Conservation (phyloP, 1,140 invertebrate species). For the Leptinotarsa lineolata region DNA sequence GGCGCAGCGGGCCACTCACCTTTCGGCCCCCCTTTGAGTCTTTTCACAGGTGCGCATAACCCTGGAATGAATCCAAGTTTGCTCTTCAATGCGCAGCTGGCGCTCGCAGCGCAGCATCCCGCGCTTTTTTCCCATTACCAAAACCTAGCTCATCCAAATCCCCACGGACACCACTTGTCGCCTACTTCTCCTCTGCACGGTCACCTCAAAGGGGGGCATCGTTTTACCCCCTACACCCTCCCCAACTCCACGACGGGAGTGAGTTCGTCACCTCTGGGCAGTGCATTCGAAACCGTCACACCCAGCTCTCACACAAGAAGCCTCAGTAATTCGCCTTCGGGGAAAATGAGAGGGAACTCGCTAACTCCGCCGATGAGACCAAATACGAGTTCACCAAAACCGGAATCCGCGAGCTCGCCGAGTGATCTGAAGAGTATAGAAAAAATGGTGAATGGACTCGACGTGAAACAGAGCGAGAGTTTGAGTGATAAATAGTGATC, state of each 20-base stretch:
- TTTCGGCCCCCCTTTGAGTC: conserved; percentile 69
- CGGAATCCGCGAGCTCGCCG: conserved; percentile 56
- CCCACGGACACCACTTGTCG: conserved; percentile 57
- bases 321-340: conserved; percentile 67
- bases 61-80: conserved; percentile 72
- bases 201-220: conserved; percentile 62
- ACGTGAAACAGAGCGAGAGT: conserved; percentile 65
- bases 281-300: conserved; percentile 84
- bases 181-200: conserved; percentile 60
- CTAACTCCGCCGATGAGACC: conserved; percentile 60
- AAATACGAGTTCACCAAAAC: conserved; percentile 55
- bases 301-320: conserved; percentile 69
- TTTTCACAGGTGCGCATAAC: conserved; percentile 61
- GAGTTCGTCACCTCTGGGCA: conserved; percentile 66
- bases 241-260: conserved; percentile 57
- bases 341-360: conserved; percentile 57
- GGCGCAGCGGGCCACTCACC: conserved; percentile 63
- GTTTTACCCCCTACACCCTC: conserved; percentile 84
- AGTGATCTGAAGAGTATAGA: conserved; percentile 93
- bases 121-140: conserved; percentile 73
- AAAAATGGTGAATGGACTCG: conserved; percentile 94
- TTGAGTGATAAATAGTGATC: conserved; percentile 48
- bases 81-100: conserved; percentile 80
- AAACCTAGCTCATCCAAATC: conserved; percentile 61
- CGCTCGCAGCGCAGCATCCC: conserved; percentile 80